A percentile compares a stretch with the other conserved stretches of the same genome.
Conservation (phyloP, 2,888 invertebrate genomes). For the Terebella lapidaria region DNA sequence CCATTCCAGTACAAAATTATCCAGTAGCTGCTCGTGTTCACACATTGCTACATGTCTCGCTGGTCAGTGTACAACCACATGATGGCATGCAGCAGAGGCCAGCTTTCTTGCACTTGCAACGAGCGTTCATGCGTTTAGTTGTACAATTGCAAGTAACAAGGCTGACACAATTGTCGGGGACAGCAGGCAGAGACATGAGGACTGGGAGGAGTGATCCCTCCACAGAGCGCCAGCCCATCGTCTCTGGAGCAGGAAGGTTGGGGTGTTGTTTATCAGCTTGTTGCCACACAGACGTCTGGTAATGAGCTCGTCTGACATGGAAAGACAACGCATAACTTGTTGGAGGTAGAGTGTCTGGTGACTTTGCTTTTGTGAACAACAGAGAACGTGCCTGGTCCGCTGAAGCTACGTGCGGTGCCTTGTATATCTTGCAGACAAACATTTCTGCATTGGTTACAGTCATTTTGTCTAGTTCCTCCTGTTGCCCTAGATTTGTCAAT, state of each 20-base stretch:
- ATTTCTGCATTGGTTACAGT: not conserved
- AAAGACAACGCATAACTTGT: not conserved
- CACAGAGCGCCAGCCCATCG: not conserved
- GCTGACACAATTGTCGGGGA: not conserved
- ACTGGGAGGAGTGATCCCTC: not conserved
- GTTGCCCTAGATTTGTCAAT: not conserved
- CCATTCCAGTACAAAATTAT: no score
- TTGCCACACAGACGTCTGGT: not conserved
- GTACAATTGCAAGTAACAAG: not conserved
- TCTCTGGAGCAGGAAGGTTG: not conserved
- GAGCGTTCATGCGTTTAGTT: not conserved
- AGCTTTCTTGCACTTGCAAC: not conserved
- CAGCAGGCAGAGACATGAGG: not conserved
- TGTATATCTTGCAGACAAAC: not conserved
- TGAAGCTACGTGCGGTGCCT: not conserved
- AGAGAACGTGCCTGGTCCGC: not conserved
- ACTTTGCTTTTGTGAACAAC: not conserved
- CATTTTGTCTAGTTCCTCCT: no score
- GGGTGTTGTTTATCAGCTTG: no score
- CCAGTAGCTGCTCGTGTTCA: no score
- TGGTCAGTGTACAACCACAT: not conserved
- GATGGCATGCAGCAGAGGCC: not conserved
- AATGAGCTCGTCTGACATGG: not conserved
- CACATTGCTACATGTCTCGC: no score
- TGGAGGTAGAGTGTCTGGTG: not conserved